Evolutionary conservation across 1,140 invertebrate species (phyloP), one percentile per base, ranked within the genome.

Genomic region (Drosophila santomea): DNA sequence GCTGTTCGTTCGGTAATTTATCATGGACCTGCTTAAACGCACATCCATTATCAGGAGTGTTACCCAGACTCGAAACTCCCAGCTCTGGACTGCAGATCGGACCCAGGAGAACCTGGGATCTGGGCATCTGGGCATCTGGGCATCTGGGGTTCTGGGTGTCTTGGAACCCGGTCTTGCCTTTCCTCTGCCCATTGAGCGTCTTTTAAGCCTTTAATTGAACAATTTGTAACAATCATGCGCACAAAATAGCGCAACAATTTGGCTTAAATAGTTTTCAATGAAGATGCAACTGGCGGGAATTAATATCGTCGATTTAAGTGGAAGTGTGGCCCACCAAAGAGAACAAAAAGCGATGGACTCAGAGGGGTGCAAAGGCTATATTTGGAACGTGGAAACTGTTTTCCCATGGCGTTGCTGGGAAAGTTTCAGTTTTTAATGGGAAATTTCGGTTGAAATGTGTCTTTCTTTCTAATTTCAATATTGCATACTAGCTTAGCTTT

Each of bases 231-330:
- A 89, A 89, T 89, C 84, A 89, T 89, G 85, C 51, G 84, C 84
- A 90, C 77, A 89, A 89, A 89, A 89, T 89, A 88, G 84, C 84
- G 76, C 84, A 88, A 89, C 84, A 88, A 76, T 84, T 84, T 89
- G 85, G 85, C 85, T 90, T 89, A 89, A 89, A 89, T 89, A 90
- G 84, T 89, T 84, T 80, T 89, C 84, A 90, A 85, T 86, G 79
- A 78, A 81, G 83, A 71, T 56, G 74, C 84, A 80, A 79, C 60
- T 75, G 60, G 36, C 44, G 43, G 52, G 41, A 89, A 88, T 84
- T 80, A 78, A 89, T 88, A 82, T 32, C 45, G 41, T 41, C 75
- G 60, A 89, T 72, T 88, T 59, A 71, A 68, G 75, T 72, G 80
- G 55, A 71, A 72, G 75, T 72, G 78, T 50, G 44, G 67, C 63